These are phyloP conservation scores for Siniperca undulata DNA, from an alignment of 2,797 vertebrate genomes.

Conservation along the genomic window DNA sequence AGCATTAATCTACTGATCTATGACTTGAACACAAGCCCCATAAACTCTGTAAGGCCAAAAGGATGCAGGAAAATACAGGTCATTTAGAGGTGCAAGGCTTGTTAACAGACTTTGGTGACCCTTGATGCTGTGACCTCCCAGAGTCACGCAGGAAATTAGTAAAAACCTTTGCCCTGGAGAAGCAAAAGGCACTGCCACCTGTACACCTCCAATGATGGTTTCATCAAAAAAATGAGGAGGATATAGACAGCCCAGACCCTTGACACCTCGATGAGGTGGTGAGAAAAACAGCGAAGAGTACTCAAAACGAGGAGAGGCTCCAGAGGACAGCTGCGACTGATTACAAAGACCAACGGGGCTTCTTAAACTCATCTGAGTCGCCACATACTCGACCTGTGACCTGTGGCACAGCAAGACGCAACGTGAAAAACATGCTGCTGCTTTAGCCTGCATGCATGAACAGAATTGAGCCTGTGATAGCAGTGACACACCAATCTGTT, in stretches of 20 bases:
- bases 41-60: conserved; percentile 45
- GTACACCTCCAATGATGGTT: conserved; percentile 25
- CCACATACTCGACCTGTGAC: conserved; percentile 18
- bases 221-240: conserved; percentile 36
- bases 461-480: conserved; percentile 41
- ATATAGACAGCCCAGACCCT: conserved; percentile 44
- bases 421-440: neutral
- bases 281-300: conserved; percentile 41
- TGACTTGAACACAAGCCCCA: conserved; percentile 63
- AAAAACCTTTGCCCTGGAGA: conserved; percentile 47
- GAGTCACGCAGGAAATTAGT: conserved; percentile 62
- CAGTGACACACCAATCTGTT: conserved; percentile 26
- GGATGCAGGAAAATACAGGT: conserved; percentile 36
- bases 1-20: conserved; percentile 74
- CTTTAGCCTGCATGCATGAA: conserved; percentile 47
- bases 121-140: conserved; percentile 19
- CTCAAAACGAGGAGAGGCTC: conserved; percentile 49
- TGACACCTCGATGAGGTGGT: conserved; percentile 55
- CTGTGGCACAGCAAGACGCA: conserved; percentile 22
- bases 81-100: conserved; percentile 38
- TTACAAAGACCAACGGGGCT: conserved; percentile 33
- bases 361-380: conserved; percentile 46
- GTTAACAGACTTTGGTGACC: conserved; percentile 28
- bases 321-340: conserved; percentile 55
- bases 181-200: conserved; percentile 9